A percentile compares a stretch with the other conserved stretches of the same genome.
These are phyloP conservation scores for Phragmatobia fuliginosa DNA, from an alignment of 2,888 invertebrate species.

Conservation along the genomic window DNA sequence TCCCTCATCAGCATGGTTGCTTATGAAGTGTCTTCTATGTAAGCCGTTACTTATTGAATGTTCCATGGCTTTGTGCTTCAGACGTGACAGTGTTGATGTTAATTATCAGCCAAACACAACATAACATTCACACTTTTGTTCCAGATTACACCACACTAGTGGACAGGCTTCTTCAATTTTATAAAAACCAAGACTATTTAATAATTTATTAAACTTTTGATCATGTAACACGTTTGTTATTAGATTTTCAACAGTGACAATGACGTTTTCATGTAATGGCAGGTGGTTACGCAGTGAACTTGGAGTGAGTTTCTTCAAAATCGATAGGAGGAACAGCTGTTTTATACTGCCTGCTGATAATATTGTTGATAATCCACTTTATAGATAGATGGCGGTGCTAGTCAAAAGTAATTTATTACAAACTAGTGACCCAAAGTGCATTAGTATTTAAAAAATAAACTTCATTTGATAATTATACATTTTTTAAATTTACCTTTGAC, in stretches of 20 bases:
- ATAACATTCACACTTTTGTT: conserved; percentile 59
- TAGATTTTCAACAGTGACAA: conserved; percentile 41
- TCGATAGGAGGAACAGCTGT: conserved; percentile 80
- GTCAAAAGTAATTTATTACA: not conserved
- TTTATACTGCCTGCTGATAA: conserved; percentile 34
- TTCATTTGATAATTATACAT: not conserved
- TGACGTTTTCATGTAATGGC: conserved; percentile 55
- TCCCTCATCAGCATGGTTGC: conserved; percentile 68
- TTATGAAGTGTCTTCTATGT: conserved; percentile 74
- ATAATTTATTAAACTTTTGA: conserved; percentile 37
- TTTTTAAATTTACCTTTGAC: not conserved
- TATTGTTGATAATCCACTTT: conserved; percentile 12
- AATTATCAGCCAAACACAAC: conserved; percentile 53
- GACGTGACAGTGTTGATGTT: conserved; percentile 20
- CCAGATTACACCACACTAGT: conserved; percentile 26
- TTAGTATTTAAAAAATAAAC: not conserved
- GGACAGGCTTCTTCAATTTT: conserved; percentile 21
- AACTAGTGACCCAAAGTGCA: not conserved
- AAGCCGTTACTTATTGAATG: conserved; percentile 64
- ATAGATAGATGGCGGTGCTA: conserved; percentile 59
- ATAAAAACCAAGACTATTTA: conserved; percentile 13
- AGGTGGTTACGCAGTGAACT: conserved; percentile 71
- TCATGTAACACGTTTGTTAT: conserved; percentile 38
- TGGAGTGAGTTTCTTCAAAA: conserved; percentile 68
- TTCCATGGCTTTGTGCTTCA: conserved; percentile 60